Evolutionary conservation across 2,888 invertebrate genomes (phyloP).

Genomic region (Mythimna lalbum): DNA sequence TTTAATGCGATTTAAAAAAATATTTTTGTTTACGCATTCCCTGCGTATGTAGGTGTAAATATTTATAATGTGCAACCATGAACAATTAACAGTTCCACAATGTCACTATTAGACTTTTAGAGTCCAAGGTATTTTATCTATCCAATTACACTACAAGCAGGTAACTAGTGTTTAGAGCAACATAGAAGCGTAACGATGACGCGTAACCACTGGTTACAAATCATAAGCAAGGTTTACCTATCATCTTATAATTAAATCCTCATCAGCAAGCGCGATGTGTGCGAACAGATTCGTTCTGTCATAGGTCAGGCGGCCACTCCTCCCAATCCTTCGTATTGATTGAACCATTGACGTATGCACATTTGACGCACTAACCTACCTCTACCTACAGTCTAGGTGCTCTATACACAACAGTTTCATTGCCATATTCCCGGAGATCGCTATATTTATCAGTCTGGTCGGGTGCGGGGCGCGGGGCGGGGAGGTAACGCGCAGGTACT

Average conservation of each 20-base stretch:
- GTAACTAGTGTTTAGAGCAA: constrained; percentile 26
- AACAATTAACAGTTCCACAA: neutral
- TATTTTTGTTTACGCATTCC: constrained; percentile 2
- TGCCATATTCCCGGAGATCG: constrained; percentile 84
- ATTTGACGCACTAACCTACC: constrained; percentile 54
- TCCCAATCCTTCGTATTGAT: constrained; percentile 50
- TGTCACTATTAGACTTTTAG: neutral
- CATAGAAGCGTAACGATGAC: constrained; percentile 19
- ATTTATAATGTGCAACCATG: neutral
- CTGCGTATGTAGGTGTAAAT: neutral
- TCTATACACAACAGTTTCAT: constrained; percentile 75
- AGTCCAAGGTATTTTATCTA: neutral
- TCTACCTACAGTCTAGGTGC: constrained; percentile 34
- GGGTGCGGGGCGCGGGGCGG: constrained; percentile 55
- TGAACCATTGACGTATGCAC: constrained; percentile 54
- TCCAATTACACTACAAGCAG: constrained; percentile 26
- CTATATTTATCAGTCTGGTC: constrained; percentile 80
- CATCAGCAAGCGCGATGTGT: constrained; percentile 11
- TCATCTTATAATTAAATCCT: constrained; percentile 37
- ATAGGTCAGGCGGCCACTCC: constrained; percentile 59
- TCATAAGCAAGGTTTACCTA: constrained; percentile 30
- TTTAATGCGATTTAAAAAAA: neutral
- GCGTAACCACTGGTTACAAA: constrained; percentile 10
- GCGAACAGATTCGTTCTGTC: constrained; percentile 24
- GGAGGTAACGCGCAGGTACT: constrained; percentile 77